Evolutionary conservation across 2,797 vertebrate genomes (phyloP), one percentile per base, ranked within the genome.

Genomic region (Pseudomugil tenellus): DNA sequence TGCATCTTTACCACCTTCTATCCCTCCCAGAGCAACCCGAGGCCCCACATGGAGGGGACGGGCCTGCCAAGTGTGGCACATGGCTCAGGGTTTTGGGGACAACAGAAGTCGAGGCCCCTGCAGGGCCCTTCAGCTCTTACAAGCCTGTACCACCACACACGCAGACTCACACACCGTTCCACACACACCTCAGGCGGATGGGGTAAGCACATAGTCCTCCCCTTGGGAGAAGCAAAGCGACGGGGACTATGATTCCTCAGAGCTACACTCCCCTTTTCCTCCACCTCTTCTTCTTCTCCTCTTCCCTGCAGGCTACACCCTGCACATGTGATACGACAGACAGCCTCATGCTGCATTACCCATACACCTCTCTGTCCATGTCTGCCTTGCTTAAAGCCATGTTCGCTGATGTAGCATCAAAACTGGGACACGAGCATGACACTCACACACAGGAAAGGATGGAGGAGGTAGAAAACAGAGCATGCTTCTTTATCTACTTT

Each of bases 281-380:
- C 82, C 59, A 51, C 79, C 79, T 83, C 89, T 74, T 34, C 77
- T 78, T 52, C 31, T 28, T 58, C 81, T 72, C 56, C 56, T 32
- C 69, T 8, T 71, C 56, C 65, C 89, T 74, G 76, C 81, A 62
- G 89, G 89, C 87, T 48, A 66, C 58, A 67, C 79, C 83, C 83
- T 86, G 81, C 84, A 85, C 88, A 88, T 85, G 89, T 83, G 89
- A 91, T 85, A 85, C 63, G 79, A 84, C 87, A 86, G 86, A 84
- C 79, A 73, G 84, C 25, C 90, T 90, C 86, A 88, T 74, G 87
- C 85, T 68, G 81, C 88, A 89, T 91, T 91, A 88, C 74, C 84
- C 85, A 80, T 87, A 85, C 85, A 88, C 87, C 86, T 91, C 90
- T 82, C 65, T 80, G 83, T 80, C 79, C 76, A 67, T 74, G 88